Base-by-base conservation (phyloP, 2,113 vertebrate genomes). In the Oceanodroma tethys region DNA sequence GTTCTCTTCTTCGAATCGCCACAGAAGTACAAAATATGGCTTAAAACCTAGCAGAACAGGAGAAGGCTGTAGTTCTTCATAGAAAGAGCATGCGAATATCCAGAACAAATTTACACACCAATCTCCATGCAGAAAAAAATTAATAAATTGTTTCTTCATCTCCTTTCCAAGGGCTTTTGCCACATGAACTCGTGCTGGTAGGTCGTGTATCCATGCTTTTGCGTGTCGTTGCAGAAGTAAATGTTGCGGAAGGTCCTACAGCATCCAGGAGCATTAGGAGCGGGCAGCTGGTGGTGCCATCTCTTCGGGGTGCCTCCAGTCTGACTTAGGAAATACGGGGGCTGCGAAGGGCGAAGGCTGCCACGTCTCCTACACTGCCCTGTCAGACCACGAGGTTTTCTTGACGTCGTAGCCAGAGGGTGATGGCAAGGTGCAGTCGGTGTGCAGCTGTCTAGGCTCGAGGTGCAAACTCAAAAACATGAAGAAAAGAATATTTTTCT, bases 331-430 rank as follows among this genome's bases (percentile, higher is more conserved):
- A 32, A 36, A 13, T 11, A 6, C 3, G 36, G n/a, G n/a, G 88
- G 75, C 53, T 53, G 27, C 13, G 59, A 45, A 43, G 52, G 74
- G 29, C 34, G 78, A 53, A 50, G 65, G 48, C 81, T 86, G 38
- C 43, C 40, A 36, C 22, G n/a, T 30, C 34, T 10, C 67, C 27
- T 80, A 11, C 63, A 6, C 76, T 18, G 65, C 86, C 75, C n/a
- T 9, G 11, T 70, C 74, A 16, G 13, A 11, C 10, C 83, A 20
- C 11, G 9, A 6, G 43, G 11, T 8, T 70, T 91, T 79, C 87
- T 50, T 9, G 27, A 0, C 0, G 2, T 10, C 1, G 0, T 15
- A 8, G 34, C 50, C n/a, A 36, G 32, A n/a, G 7, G 59, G 58
- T 9, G 36, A 9, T 7, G 58, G 3, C 23, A 17, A 25, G 21